Percentiles rank a stretch among this genome's conserved stretches.
phyloP scores from a whole-genome alignment of 2,113 vertebrate species.

The Dascyllus trimaculatus region DNA sequence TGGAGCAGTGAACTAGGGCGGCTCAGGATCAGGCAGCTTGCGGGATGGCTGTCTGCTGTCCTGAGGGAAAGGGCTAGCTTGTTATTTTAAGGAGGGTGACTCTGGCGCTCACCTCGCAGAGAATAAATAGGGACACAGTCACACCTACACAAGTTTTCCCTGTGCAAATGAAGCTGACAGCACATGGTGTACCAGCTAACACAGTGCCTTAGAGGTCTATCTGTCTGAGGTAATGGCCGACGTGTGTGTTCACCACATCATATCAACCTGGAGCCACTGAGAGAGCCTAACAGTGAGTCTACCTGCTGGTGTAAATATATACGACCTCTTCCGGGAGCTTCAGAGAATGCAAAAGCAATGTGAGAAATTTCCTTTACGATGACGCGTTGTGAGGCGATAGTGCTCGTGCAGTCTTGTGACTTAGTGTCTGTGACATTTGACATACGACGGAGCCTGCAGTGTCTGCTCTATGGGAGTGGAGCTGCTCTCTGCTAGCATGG shows the following conservation, averaged over 20 bases:
- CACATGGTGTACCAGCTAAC: conserved; percentile 23
- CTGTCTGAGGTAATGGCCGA: conserved; percentile 56
- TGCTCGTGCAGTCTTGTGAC: conserved; percentile 62
- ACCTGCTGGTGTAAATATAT: background rate
- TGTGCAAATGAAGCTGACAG: conserved; percentile 64
- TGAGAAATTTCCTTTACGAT: background rate
- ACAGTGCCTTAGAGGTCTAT: conserved; percentile 49
- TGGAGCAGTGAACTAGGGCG: conserved; percentile 81
- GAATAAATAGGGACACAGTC: conserved; percentile 58
- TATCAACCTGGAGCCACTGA: conserved; percentile 18
- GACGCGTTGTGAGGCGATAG: conserved; percentile 15
- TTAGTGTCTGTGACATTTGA: conserved; percentile 78
- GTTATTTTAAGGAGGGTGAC: conserved; percentile 85
- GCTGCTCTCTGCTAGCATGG: conserved; percentile 56
- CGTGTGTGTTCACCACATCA: conserved; percentile 30
- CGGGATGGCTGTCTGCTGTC: conserved; percentile 77
- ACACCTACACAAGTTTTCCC: conserved; percentile 48
- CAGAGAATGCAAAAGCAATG: background rate
- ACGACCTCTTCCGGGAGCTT: background rate
- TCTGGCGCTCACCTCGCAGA: conserved; percentile 70
- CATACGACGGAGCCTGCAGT: conserved; percentile 76
- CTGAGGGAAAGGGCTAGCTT: conserved; percentile 77
- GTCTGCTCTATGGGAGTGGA: conserved; percentile 51
- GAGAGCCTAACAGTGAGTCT: conserved; percentile 1
- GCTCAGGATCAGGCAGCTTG: conserved; percentile 72